Evolutionary conservation across 2,113 vertebrate species (phyloP).

Genomic region (Tangachromis dhanisi): DNA sequence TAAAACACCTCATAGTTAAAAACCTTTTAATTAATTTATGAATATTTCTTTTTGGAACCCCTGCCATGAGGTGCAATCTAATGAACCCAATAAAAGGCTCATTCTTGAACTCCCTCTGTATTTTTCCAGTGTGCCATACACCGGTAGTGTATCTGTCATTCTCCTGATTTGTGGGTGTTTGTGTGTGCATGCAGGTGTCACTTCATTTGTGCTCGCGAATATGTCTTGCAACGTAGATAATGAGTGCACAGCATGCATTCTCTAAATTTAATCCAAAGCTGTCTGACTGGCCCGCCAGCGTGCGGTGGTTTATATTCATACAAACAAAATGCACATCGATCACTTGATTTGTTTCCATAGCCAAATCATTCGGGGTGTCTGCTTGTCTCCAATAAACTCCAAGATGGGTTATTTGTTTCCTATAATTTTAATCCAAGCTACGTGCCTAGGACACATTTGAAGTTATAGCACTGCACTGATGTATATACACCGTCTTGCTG

Average conservation of each 20-base stretch:
- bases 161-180: neutral
- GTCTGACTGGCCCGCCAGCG: neutral
- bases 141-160: neutral
- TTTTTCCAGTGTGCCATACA: neutral
- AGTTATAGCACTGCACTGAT: constrained; percentile 32
- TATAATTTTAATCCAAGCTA: constrained; percentile 17
- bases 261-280: neutral
- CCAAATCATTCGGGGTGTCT: constrained; percentile 17
- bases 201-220: neutral
- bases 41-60: neutral
- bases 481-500: neutral
- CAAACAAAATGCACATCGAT: constrained; percentile 39
- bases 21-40: neutral
- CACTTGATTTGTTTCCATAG: constrained; percentile 16
- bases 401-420: constrained; percentile 54
- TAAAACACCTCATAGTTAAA: neutral
- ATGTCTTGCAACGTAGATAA: constrained; percentile 2
- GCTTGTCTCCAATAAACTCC: constrained; percentile 16
- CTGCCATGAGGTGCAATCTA: neutral
- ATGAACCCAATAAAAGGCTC: constrained; percentile 8
- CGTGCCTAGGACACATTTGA: neutral
- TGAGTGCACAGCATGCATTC: neutral
- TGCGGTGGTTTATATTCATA: constrained; percentile 33
- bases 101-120: neutral
- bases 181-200: neutral